Conservation (phyloP, 1,140 invertebrate genomes). For the Macrobrachium rosenbergii region DNA sequence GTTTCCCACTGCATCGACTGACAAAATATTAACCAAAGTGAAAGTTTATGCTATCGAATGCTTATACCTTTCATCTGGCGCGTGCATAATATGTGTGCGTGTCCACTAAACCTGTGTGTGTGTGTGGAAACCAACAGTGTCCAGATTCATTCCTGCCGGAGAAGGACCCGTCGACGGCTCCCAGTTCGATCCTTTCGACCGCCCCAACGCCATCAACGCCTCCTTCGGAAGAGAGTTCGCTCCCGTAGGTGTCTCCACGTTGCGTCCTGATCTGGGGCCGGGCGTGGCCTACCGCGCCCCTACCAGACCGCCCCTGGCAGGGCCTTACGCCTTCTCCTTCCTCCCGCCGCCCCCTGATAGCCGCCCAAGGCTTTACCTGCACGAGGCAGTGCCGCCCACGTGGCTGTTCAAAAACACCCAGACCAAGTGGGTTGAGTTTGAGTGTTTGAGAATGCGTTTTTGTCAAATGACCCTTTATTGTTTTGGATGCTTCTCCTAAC, state of each 20-base stretch:
- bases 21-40: too few relatives aligned
- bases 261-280: slow-evolving; percentile 76
- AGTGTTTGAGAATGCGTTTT: too few relatives aligned
- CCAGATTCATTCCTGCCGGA: slow-evolving; percentile 16
- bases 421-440: slow-evolving; percentile 67
- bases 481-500: neutral
- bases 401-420: slow-evolving; percentile 89
- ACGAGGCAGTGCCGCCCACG: slow-evolving; percentile 80
- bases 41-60: too few relatives aligned
- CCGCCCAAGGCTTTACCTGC: slow-evolving; percentile 82
- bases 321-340: slow-evolving; percentile 90
- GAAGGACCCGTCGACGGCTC: slow-evolving; percentile 51
- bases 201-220: slow-evolving; percentile 55
- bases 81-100: too few relatives aligned
- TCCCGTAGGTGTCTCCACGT: slow-evolving; percentile 58
- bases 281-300: slow-evolving; percentile 72
- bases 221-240: slow-evolving; percentile 61
- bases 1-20: too few relatives aligned
- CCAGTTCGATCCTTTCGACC: slow-evolving; percentile 25
- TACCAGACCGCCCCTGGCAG: slow-evolving; percentile 84
- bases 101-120: too few relatives aligned
- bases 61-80: too few relatives aligned
- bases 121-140: slow-evolving; percentile 24
- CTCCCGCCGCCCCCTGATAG: slow-evolving; percentile 83
- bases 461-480: neutral